Evolutionary conservation across 2,113 vertebrate genomes (phyloP), one percentile per base, ranked within the genome.

Genomic region (Spilogale gracilis): DNA sequence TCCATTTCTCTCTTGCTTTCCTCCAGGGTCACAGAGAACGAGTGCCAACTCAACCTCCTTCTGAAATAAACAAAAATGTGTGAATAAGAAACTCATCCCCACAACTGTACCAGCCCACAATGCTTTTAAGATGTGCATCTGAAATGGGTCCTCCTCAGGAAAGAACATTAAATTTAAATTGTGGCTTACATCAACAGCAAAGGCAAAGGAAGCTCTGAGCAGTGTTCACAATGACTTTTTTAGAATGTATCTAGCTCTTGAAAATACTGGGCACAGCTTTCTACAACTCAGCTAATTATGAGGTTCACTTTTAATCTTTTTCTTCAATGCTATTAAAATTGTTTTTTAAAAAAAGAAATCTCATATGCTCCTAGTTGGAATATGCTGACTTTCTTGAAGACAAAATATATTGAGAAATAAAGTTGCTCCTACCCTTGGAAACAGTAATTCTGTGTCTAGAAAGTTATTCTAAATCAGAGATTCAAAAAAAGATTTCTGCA

Each of bases 381-480:
- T 76, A 78, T 79, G 17, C 30, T 88, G 76, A 88, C 23, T 56
- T 81, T 94, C n/a, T 92, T 13, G 4, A 95, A 95, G 25, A 82
- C 5, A 90, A 94, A 92, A 95, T 30, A 2, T 23, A 17, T 20
- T 69, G 32, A 74, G 43, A 95, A 43, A 76, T 30, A 38, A 61
- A 52, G 20, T 69, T 84, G 16, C 16, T 96, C 5, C 52, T 80
- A 50, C 6, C 13, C 6, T 74, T 17, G 7, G 11, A 83, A 52
- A 27, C 88, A 91, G 27, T 16, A 95, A 96, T 60, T 81, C 74
- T 38, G 45, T 50, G 17, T 58, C 48, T 69, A 80, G 21, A 16
- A 80, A 80, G 90, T 45, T 60, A 96, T 84, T 83, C 61, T 85
- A 89, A 93, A 87, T 95, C 83, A 83, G 60, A 96, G 12, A 73